Base-by-base conservation (phyloP, 1,140 invertebrate genomes). In the Schlechtendalia chinensis region DNA sequence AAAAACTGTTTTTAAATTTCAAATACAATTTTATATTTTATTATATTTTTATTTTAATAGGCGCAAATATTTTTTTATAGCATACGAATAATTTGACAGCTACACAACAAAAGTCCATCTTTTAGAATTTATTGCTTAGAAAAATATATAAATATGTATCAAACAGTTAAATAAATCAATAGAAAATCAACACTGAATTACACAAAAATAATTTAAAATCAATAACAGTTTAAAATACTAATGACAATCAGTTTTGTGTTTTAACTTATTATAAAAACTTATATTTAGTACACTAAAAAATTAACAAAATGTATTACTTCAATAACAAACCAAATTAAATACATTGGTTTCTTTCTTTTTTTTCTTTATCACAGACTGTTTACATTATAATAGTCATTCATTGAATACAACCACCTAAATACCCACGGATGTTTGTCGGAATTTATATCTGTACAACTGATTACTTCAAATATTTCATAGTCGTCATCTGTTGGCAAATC, bases 301-400 rank as follows among this genome's bases (percentile, higher is more conserved):
- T 22, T 11, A 67, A 67, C 32, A 67, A 39, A 67, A 67, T 67
- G 5, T 22, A 67, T 22, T 45, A 39, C 19, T n/a, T 45, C n/a
- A 22, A n/a, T n/a, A 45, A 32, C 29, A 65, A 32, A 65, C 19
- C 19, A 65, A 65, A 19, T 32, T 16, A 65, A 67, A 67, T 12
- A 45, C 12, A 45, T 39, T 32, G 2, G 29, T 63, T 11, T 32
- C 32, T 39, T 39, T 39, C n/a, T 32, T 39, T 65, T 65, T 16
- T 24, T 71, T 71, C 17, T 72, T 54, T 79, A 79, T 79, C 75
- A 79, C 75, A 79, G 58, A 79, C 47, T 45, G 45, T 58, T 77
- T 50, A 63, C 17, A 32, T 50, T 50, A 79, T 63, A 24, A 47
- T 79, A 79, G 39, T 79, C 58, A 63, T 79, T 59, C 22, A 79